Evolutionary conservation across 2,888 invertebrate genomes (phyloP).

Genomic region (Papilio demoleus): DNA sequence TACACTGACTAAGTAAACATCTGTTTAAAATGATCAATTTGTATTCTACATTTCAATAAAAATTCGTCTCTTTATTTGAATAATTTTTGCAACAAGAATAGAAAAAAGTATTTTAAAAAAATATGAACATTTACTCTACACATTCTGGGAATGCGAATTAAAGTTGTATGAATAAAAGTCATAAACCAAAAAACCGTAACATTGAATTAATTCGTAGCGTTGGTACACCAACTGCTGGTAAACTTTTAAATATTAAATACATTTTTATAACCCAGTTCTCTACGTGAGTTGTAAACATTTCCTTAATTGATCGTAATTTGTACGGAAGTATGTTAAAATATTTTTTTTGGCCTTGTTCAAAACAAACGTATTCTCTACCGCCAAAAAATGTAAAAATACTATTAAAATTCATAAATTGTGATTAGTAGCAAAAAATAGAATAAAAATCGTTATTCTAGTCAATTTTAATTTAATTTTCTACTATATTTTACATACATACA

Average conservation of each 20-base stretch:
- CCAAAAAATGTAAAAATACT: too few species aligned
- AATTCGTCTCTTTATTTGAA: conserved; percentile 52
- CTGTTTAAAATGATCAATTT: not conserved
- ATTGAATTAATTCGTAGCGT: conserved; percentile 6
- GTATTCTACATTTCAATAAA: conserved; percentile 48
- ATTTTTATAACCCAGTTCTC: conserved; percentile 7
- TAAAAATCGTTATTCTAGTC: too few species aligned
- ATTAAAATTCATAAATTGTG: too few species aligned
- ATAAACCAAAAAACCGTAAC: conserved; percentile 12
- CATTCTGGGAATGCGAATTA: not conserved
- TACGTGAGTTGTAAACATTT: conserved; percentile 24
- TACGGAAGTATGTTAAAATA: conserved; percentile 3
- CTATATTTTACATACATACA: too few species aligned
- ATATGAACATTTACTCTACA: not conserved
- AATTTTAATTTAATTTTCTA: too few species aligned
- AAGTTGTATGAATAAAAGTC: conserved; percentile 1
- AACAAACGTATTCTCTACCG: too few species aligned
- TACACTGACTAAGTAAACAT: conserved; percentile 22
- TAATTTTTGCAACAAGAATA: not conserved
- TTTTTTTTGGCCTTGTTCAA: too few species aligned
- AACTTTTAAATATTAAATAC: conserved; percentile 15
- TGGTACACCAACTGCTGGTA: not conserved
- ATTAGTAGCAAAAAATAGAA: too few species aligned
- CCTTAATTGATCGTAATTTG: conserved; percentile 20
- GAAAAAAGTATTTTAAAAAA: not conserved